Evolutionary conservation across 2,888 invertebrate species (phyloP).

Genomic region (Sphinx pinastri): DNA sequence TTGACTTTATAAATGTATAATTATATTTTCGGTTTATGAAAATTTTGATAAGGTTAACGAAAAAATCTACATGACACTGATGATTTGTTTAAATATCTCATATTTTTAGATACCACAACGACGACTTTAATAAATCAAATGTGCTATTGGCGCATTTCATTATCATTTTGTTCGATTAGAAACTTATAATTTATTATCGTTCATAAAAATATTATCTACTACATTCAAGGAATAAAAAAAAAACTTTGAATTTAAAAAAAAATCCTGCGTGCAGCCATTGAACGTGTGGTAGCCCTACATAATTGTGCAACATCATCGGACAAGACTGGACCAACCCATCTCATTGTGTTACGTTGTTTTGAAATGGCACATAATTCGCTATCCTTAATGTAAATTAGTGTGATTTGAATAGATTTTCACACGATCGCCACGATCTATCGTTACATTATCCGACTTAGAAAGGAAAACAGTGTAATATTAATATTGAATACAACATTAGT

Average conservation of each 20-base stretch:
- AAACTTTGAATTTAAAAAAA: neutral
- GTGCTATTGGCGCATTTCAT: too few relatives aligned
- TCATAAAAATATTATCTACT: too few relatives aligned
- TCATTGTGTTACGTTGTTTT: conserved; percentile 39
- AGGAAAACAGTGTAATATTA: conserved; percentile 19
- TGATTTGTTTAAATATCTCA: too few relatives aligned
- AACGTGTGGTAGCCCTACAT: conserved; percentile 3
- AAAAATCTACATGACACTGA: too few relatives aligned
- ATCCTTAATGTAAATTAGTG: conserved; percentile 43
- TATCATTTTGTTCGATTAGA: too few relatives aligned
- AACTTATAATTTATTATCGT: too few relatives aligned
- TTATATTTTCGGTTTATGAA: too few relatives aligned
- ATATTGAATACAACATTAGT: conserved; percentile 7
- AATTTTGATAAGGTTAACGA: too few relatives aligned
- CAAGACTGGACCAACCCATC: conserved; percentile 39
- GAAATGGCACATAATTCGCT: conserved; percentile 34
- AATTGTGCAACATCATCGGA: conserved; percentile 20
- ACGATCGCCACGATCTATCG: conserved; percentile 34
- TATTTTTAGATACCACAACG: too few relatives aligned
- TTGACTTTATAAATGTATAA: too few relatives aligned
- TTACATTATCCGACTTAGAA: conserved; percentile 18
- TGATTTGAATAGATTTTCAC: conserved; percentile 38
- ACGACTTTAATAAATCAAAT: too few relatives aligned
- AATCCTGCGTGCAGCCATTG: neutral
- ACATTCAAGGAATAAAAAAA: too few relatives aligned